A percentile compares a stretch with the other conserved stretches of the same genome.
Conservation (phyloP, 1,140 invertebrate species). For the Mactra quadrangularis region DNA sequence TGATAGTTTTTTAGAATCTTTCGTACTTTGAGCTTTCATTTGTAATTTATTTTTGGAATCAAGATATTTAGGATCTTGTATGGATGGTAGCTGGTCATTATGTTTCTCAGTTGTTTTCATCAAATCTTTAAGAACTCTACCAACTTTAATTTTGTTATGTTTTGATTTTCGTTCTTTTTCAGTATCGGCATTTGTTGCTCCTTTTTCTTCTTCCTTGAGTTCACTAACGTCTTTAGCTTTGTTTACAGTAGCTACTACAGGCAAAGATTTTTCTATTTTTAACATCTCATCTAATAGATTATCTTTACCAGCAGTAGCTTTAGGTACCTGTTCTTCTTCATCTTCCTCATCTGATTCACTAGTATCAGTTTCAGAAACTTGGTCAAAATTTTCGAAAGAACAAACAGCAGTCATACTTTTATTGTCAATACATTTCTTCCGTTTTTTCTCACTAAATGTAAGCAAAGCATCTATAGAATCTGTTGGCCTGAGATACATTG, state of each 20-base stretch:
- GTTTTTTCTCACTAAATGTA: not conserved
- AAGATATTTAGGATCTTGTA: not conserved
- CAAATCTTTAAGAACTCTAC: slow-evolving; percentile 36
- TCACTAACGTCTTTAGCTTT: slow-evolving; percentile 26
- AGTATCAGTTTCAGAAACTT: not conserved
- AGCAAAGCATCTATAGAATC: not conserved
- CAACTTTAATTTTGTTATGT: slow-evolving; percentile 35
- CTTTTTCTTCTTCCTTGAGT: not conserved
- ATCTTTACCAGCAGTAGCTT: slow-evolving; percentile 23
- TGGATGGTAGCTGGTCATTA: not conserved
- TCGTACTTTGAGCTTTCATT: not conserved
- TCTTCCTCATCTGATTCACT: slow-evolving; percentile 1
- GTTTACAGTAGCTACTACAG: not conserved
- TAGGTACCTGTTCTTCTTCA: not conserved
- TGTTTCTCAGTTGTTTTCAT: slow-evolving; percentile 48
- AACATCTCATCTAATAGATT: slow-evolving; percentile 42
- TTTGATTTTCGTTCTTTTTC: slow-evolving; percentile 31
- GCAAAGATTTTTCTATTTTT: slow-evolving; percentile 49
- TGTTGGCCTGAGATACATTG: not conserved
- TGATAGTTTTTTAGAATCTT: not conserved
- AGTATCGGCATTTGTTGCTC: slow-evolving; percentile 3
- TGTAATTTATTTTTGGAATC: not conserved
- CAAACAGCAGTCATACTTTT: slow-evolving; percentile 26
- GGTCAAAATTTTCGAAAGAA: slow-evolving; percentile 23
- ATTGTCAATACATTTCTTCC: not conserved